A percentile compares a stretch with the other conserved stretches of the same genome.
These are phyloP conservation scores for Oriolus oriolus DNA, from an alignment of 2,113 vertebrate species.

Conservation along the genomic window DNA sequence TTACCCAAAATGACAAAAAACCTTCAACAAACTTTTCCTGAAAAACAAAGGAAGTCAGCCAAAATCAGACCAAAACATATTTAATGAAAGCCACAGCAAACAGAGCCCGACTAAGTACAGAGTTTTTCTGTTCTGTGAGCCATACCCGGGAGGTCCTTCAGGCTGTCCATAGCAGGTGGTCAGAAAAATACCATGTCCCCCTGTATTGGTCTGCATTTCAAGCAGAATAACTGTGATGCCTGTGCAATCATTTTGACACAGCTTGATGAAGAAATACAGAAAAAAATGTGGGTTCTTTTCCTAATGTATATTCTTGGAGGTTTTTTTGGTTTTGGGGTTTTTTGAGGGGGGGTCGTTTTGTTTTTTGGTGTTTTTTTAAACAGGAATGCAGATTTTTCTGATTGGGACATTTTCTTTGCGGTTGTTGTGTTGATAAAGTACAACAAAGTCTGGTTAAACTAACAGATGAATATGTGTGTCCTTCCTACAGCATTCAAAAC, in stretches of 20 bases:
- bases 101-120: background rate
- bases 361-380: background rate
- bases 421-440: background rate
- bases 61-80: background rate
- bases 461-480: background rate
- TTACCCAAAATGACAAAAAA: background rate
- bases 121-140: background rate
- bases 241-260: background rate
- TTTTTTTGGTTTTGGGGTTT: background rate
- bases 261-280: background rate
- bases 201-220: background rate
- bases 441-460: background rate
- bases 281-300: background rate
- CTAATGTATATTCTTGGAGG: rapidly evolving
- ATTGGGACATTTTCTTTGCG: background rate
- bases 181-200: background rate
- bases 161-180: background rate
- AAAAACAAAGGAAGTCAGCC: background rate
- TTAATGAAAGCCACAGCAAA: background rate
- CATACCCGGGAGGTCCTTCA: background rate
- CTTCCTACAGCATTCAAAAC: background rate
- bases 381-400: background rate
- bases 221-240: background rate
- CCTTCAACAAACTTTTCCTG: background rate
- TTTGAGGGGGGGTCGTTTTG: rapidly evolving